phyloP scores from a whole-genome alignment of 1,140 invertebrate genomes.

The Drosophila ironensis region DNA sequence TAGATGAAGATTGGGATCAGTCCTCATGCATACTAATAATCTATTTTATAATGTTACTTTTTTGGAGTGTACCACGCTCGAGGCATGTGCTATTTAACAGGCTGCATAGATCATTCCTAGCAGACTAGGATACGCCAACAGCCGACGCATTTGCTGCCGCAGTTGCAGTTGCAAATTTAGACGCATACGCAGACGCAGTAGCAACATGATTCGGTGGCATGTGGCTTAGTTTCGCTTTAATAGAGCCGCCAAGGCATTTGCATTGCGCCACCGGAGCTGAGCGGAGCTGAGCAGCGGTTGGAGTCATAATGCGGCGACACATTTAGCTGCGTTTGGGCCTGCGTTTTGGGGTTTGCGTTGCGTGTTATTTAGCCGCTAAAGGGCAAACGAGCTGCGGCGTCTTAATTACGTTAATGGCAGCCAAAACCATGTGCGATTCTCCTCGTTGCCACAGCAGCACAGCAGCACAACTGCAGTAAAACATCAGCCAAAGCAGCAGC shows the following conservation, averaged over 20 bases:
- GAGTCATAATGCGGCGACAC: constrained; percentile 71
- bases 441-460: constrained; percentile 36
- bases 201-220: constrained; percentile 66
- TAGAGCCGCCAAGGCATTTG: constrained; percentile 61
- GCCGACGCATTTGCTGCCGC: background rate
- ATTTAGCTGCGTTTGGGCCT: constrained; percentile 38
- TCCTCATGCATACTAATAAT: no score
- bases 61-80: constrained; percentile 1
- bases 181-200: background rate
- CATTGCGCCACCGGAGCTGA: constrained; percentile 57
- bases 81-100: constrained; percentile 39
- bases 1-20: no score
- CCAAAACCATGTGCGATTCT: constrained; percentile 64
- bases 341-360: constrained; percentile 14
- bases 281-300: background rate
- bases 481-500: background rate
- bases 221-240: constrained; percentile 75
- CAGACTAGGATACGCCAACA: constrained; percentile 15
- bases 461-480: background rate
- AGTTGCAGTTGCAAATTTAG: constrained; percentile 2
- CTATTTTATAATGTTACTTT: background rate
- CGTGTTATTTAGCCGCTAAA: constrained; percentile 42
- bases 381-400: constrained; percentile 67
- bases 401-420: constrained; percentile 72
- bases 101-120: constrained; percentile 25